Conservation (phyloP, 2,888 invertebrate genomes). For the Conus canariensis region DNA sequence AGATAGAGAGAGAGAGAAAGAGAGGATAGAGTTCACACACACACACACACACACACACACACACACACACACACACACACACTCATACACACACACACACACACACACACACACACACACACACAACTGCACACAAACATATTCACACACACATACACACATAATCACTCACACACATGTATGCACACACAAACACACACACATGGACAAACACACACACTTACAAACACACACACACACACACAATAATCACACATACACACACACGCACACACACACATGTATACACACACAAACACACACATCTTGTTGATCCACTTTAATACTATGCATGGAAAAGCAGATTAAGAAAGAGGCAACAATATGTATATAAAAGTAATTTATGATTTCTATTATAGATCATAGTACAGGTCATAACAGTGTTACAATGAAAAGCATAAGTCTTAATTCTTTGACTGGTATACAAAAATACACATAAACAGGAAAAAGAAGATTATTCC, state of each 20-base stretch:
- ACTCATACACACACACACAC: neutral
- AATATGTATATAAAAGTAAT: too few species aligned
- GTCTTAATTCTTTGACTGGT: too few species aligned
- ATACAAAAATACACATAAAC: too few species aligned
- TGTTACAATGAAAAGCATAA: too few species aligned
- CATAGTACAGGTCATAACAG: too few species aligned
- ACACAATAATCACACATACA: neutral
- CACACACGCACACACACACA: neutral
- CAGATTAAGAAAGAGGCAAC: too few species aligned
- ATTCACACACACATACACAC: too few species aligned
- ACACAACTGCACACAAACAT: neutral
- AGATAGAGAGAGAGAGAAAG: neutral
- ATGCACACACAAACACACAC: neutral
- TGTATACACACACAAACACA: too few species aligned
- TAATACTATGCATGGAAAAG: too few species aligned
- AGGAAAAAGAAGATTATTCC: too few species aligned
- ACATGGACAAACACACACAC: neutral
- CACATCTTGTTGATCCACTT: too few species aligned
- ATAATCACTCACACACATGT: neutral
- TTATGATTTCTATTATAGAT: too few species aligned
- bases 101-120: neutral
- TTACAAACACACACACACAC: neutral
- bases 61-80: neutral
- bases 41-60: constrained; percentile 6
- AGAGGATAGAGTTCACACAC: neutral